phyloP scores from a whole-genome alignment of 2,797 vertebrate genomes.

The Labeo calbasu region DNA sequence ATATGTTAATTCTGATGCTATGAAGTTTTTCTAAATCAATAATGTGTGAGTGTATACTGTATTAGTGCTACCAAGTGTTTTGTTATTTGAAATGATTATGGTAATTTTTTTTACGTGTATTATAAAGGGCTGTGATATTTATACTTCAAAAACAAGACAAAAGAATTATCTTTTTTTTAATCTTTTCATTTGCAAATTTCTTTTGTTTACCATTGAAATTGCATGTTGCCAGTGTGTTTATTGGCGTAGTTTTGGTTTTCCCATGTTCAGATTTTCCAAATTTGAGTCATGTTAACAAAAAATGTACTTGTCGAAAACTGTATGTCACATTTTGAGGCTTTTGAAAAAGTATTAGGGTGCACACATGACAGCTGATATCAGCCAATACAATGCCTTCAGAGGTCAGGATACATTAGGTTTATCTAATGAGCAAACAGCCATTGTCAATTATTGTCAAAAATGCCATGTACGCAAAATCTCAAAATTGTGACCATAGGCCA shows the following conservation, averaged over 20 bases:
- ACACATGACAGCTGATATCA: not conserved
- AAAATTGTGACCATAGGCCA: not conserved
- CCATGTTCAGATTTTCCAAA: not conserved
- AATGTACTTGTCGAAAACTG: not conserved
- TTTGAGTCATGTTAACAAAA: not conserved
- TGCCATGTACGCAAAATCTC: not conserved
- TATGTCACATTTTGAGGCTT: not conserved
- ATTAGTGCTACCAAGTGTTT: constrained; percentile 6
- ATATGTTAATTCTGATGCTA: not conserved
- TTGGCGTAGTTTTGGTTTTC: not conserved
- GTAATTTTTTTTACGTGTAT: not conserved
- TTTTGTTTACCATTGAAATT: not conserved
- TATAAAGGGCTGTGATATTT: not conserved
- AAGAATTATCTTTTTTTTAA: not conserved
- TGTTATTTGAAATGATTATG: constrained; percentile 19
- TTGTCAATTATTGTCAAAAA: not conserved
- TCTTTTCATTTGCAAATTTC: not conserved
- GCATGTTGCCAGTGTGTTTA: not conserved
- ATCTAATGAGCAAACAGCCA: not conserved
- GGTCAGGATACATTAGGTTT: not conserved
- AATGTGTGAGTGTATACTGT: not conserved
- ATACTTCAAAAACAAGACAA: not conserved
- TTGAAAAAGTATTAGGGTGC: not conserved
- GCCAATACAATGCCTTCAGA: not conserved
- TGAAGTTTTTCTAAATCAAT: not conserved